These are phyloP conservation scores for Caenorhabditis wallacei DNA, from an alignment of 2,888 invertebrate species.

Conservation along the genomic window DNA sequence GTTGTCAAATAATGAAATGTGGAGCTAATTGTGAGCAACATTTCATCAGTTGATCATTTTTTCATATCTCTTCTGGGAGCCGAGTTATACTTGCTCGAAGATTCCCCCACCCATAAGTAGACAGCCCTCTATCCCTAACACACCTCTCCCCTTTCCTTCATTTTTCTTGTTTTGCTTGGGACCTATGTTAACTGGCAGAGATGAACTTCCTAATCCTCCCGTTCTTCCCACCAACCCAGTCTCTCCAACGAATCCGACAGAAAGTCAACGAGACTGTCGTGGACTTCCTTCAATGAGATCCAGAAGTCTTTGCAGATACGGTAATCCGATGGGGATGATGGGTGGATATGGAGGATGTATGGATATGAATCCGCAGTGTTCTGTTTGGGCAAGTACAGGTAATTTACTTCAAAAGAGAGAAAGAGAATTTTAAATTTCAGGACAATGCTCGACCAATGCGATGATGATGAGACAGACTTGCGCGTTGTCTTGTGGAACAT, in stretches of 20 bases:
- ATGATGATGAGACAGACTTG: slow-evolving; percentile 59
- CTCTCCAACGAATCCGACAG: not conserved
- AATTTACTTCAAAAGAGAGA: no score
- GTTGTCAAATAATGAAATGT: no score
- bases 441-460: slow-evolving; percentile 60
- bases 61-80: not conserved
- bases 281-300: slow-evolving; percentile 66
- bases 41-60: no score
- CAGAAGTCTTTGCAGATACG: slow-evolving; percentile 66
- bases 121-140: no score
- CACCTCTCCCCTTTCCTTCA: not conserved
- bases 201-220: not conserved
- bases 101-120: no score
- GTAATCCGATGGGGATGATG: slow-evolving; percentile 25
- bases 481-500: slow-evolving; percentile 62
- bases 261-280: slow-evolving; percentile 48
- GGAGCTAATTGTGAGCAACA: no score
- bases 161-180: not conserved
- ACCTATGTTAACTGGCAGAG: not conserved
- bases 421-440: slow-evolving; percentile 22
- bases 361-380: slow-evolving; percentile 59
- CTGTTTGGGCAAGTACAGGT: slow-evolving; percentile 66
- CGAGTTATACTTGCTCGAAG: not conserved
- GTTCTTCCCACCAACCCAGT: not conserved
- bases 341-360: slow-evolving; percentile 31